Conservation (phyloP, 1,140 invertebrate genomes). For the Micrasema minimum region DNA sequence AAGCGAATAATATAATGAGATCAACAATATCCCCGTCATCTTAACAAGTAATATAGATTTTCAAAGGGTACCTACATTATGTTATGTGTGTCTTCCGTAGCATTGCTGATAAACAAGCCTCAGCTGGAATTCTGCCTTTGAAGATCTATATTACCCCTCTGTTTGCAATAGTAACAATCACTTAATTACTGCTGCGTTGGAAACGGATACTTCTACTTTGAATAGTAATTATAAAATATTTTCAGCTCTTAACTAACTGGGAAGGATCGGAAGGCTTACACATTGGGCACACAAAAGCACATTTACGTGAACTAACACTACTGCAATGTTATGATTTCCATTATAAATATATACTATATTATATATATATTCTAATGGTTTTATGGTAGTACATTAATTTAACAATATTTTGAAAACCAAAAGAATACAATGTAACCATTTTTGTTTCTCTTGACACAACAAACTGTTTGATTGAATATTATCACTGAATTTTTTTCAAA, state of each 20-base stretch:
- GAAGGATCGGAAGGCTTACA: constrained; percentile 44
- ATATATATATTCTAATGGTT: constrained; percentile 21
- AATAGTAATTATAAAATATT: constrained; percentile 14
- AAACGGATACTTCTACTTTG: background rate
- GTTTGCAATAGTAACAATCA: background rate
- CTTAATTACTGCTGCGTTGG: background rate
- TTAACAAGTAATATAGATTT: background rate
- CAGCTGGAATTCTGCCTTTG: too few species aligned
- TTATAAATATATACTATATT: constrained; percentile 49
- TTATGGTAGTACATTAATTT: background rate
- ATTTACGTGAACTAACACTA: constrained; percentile 49
- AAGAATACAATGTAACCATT: constrained; percentile 7
- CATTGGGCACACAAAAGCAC: constrained; percentile 51
- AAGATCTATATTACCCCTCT: too few species aligned
- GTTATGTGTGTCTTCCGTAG: too few species aligned
- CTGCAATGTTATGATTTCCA: constrained; percentile 48
- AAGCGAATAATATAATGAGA: constrained; percentile 26
- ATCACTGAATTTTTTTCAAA: too few species aligned
- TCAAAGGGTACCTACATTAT: too few species aligned
- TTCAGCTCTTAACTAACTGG: constrained; percentile 5
- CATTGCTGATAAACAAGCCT: too few species aligned
- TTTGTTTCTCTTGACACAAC: constrained; percentile 2
- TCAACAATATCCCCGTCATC: constrained; percentile 28
- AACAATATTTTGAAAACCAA: constrained; percentile 6
- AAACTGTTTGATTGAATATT: too few species aligned